Evolutionary conservation across 2,888 invertebrate genomes (phyloP).

Genomic region (Limenitis camilla): DNA sequence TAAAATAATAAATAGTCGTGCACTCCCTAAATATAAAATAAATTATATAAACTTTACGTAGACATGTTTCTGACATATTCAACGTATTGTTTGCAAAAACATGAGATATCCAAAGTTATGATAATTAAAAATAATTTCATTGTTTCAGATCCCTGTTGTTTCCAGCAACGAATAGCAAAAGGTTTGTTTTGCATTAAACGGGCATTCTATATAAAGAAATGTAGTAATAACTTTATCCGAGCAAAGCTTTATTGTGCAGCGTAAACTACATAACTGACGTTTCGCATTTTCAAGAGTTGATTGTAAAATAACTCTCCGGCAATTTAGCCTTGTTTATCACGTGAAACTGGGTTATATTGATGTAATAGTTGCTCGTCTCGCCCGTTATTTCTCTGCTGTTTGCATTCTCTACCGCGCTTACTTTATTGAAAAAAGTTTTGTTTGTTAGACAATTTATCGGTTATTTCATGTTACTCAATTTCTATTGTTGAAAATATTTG

Average conservation of each 20-base stretch:
- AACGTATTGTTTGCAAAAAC: neutral
- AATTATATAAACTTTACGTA: no score
- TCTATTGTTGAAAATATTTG: no score
- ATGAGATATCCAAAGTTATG: neutral
- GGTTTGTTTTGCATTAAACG: conserved; percentile 11
- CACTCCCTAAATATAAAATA: no score
- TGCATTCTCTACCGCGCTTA: conserved; percentile 39
- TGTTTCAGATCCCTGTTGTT: conserved; percentile 37
- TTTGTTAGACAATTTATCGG: no score
- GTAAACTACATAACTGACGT: conserved; percentile 12
- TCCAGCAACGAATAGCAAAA: conserved; percentile 21
- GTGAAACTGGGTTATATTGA: conserved; percentile 53
- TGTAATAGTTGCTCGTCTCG: conserved; percentile 44
- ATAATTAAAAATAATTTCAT: conserved; percentile 17
- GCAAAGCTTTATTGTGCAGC: conserved; percentile 3
- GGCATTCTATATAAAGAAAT: conserved; percentile 2
- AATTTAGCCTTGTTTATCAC: conserved; percentile 42
- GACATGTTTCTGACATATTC: no score
- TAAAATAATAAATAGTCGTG: no score
- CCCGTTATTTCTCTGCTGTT: conserved; percentile 47
- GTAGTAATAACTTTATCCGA: conserved; percentile 3
- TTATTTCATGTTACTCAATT: no score
- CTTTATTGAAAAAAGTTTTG: no score
- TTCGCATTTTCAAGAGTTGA: conserved; percentile 26
- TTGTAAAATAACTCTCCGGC: conserved; percentile 39